Conservation (phyloP, 2,888 invertebrate species). For the Taenaris catops region DNA sequence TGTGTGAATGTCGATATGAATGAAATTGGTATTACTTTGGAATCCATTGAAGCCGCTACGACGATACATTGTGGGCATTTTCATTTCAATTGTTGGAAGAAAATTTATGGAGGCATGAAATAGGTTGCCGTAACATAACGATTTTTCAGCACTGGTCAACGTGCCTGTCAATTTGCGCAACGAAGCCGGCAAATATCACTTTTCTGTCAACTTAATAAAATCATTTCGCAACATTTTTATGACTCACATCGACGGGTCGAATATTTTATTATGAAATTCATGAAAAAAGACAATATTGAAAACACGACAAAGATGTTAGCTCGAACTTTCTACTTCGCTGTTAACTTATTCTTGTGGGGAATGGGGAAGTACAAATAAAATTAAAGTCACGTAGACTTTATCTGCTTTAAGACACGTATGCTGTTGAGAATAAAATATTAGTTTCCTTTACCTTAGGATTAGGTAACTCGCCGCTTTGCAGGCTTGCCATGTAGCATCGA, state of each 20-base stretch:
- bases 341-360: not conserved
- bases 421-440: not conserved
- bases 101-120: conserved; percentile 58
- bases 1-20: not conserved
- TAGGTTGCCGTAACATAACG: conserved; percentile 60
- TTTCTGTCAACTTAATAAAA: conserved; percentile 29
- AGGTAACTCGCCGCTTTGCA: conserved; percentile 96
- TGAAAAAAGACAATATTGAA: not conserved
- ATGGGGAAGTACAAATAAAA: not conserved
- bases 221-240: conserved; percentile 19
- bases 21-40: conserved; percentile 6
- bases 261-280: conserved; percentile 11
- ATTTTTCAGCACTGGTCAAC: conserved; percentile 43
- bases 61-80: conserved; percentile 37
- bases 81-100: conserved; percentile 51
- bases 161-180: conserved; percentile 65
- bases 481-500: conserved; percentile 97
- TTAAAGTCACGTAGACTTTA: not conserved
- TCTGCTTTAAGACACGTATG: not conserved
- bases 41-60: conserved; percentile 9
- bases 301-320: not conserved
- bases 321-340: conserved; percentile 2
- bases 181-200: conserved; percentile 41
- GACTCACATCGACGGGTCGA: conserved; percentile 7
- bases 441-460: conserved; percentile 92